phyloP scores from a whole-genome alignment of 2,888 invertebrate genomes.

The Campoletis raptor region DNA sequence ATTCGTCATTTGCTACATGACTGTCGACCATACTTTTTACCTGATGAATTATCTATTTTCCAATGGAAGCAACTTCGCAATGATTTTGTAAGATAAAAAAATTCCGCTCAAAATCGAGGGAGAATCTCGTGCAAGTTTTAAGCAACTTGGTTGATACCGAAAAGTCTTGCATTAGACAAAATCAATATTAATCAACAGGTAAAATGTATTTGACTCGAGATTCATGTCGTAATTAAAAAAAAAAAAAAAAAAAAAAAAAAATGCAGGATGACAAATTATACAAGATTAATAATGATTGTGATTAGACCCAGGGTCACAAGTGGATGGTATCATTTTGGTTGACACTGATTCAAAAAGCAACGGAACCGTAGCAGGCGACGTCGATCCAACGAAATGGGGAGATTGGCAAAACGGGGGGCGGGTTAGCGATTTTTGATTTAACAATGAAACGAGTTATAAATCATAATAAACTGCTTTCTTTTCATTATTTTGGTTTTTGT shows the following conservation, averaged over 20 bases:
- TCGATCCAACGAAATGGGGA: constrained; percentile 81
- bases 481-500: constrained; percentile 40
- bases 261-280: neutral
- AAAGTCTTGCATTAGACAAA: neutral
- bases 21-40: neutral
- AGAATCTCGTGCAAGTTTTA: neutral
- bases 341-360: constrained; percentile 77
- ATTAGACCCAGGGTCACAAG: constrained; percentile 73
- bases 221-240: neutral
- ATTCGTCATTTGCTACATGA: neutral
- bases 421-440: constrained; percentile 79
- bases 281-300: constrained; percentile 4
- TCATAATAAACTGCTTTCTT: constrained; percentile 40
- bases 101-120: neutral
- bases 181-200: neutral
- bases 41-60: neutral
- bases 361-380: constrained; percentile 76
- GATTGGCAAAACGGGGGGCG: constrained; percentile 81
- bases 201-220: neutral
- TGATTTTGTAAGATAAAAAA: neutral
- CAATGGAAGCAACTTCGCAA: neutral
- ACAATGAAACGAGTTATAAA: constrained; percentile 29
- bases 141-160: neutral
- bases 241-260: neutral
- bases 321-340: constrained; percentile 77